Evolutionary conservation across 2,888 invertebrate species (phyloP), one percentile per base, ranked within the genome.

Genomic region (Thymelicus lineola): DNA sequence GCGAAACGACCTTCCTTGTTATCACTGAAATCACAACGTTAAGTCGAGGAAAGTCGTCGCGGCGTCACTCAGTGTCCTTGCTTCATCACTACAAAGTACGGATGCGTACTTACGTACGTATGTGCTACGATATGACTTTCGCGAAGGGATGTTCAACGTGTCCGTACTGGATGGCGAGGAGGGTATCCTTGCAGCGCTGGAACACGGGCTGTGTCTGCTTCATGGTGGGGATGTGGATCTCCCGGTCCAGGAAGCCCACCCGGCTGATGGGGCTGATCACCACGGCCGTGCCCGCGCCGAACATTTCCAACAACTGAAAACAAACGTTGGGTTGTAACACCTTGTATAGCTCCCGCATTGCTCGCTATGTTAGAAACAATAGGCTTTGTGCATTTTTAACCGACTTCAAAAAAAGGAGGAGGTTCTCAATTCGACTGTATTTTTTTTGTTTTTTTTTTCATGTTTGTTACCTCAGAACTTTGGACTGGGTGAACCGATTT

Each of bases 241-340:
- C 88, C 65, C 95, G 90, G 6, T 96, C 97, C 77, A 96, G 82
- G 88, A 97, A 99, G 69, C 97, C 95, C 72, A 99, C 97, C 73
- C 96, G 95, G 70, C 97, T 96, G 68, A 99, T 96, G 0, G 99
- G 99, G 80, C 97, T 98, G 17, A 99, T 97, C 61, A 99, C 95
- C 79, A 98, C 98, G 0, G 99, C 99, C 35, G 99, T 99, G 69
- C 99, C 99, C n/a, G 98, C 96, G 71, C 99, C 99, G 88, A 99
- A 99, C 88, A 99, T 95, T 91, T 99, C 99, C 77, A 98, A 86
- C 76, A 99, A 88, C 99, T 99, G 92, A 0, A 28, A 57, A 6
- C 50, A 50, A 50, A 50, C 50, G 50, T 0, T 50, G 42, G 42
- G 12, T 42, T 42, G 42, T 42, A 42, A 42, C 42, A 42, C 10